A percentile compares a stretch with the other conserved stretches of the same genome.
These are phyloP conservation scores for Lichenostomus cassidix DNA, from an alignment of 2,113 vertebrate genomes.

Conservation along the genomic window DNA sequence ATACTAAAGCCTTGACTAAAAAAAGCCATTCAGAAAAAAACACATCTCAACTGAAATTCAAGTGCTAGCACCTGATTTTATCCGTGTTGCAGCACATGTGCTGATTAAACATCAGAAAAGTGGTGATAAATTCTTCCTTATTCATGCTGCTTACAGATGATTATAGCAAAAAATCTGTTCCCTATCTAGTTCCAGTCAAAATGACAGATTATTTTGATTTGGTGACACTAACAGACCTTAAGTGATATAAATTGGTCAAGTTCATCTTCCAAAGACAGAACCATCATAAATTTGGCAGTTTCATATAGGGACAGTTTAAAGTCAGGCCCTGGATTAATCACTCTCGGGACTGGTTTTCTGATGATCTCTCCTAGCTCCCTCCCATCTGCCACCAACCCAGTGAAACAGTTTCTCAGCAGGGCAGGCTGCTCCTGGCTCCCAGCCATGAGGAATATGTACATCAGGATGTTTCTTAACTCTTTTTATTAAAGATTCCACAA, in stretches of 20 bases:
- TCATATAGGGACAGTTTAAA: not conserved
- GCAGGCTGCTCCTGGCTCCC: not conserved
- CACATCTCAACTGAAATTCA: not conserved
- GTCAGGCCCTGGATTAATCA: slow-evolving; percentile 3
- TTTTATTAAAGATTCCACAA: slow-evolving; percentile 48
- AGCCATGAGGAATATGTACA: not conserved
- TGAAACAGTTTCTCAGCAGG: not conserved
- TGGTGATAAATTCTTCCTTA: not conserved
- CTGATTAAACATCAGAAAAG: not conserved
- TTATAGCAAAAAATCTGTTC: slow-evolving; percentile 1
- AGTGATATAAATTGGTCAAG: slow-evolving; percentile 13
- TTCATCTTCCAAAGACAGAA: slow-evolving; percentile 22
- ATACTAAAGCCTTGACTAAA: not conserved
- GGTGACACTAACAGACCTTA: slow-evolving; percentile 4
- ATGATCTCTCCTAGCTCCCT: not conserved
- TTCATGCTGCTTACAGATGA: not conserved
- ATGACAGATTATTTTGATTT: not conserved
- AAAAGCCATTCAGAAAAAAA: not conserved
- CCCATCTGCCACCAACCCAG: not conserved
- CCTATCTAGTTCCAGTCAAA: not conserved
- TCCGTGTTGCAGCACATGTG: not conserved
- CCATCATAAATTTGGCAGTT: not conserved
- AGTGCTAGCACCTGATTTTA: not conserved
- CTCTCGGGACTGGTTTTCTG: not conserved
- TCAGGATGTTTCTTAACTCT: slow-evolving; percentile 11